Evolutionary conservation across 2,797 vertebrate genomes (phyloP), one percentile per base, ranked within the genome.

Genomic region (Notoglanidium macrostoma): DNA sequence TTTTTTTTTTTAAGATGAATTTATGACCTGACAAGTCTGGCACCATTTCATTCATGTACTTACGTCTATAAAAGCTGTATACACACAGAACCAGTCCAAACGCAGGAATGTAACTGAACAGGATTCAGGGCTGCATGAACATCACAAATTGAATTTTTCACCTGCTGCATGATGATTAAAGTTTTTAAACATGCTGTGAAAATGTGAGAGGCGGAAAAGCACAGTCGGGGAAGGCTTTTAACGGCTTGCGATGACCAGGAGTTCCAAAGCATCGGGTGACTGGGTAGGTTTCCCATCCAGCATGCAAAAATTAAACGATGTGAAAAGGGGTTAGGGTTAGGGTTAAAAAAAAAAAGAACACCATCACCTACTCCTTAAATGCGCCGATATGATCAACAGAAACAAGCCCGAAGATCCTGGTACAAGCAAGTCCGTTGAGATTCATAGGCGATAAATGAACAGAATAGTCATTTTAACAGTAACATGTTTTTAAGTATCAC

Each of bases 251-350:
- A 19, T 19, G 19, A 70, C 9, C 3, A 40, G 21, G 15, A 15
- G 82, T 82, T 87, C 29, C 77, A 87, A 59, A 85, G 79, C 73
- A 90, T 80, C 82, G 88, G 59, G 55, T 49, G 49, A 59, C 80
- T 85, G 49, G 80, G 57, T 51, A 72, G 11, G 84, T 90, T 88
- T 87, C 86, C 84, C 80, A 90, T 86, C 87, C 81, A 90, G 32
- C 2, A 35, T 44, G 40, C 86, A 88, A 19, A 90, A 57, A 91
- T 89, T 90, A 90, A 90, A 89, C 87, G 87, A 87, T 57, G 19
- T 35, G 35, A 35, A 40, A 79, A 15, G 59, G 3, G 21, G n/a
- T n/a, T n/a, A n/a, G n/a, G n/a, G n/a, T n/a, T n/a, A n/a, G n/a
- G n/a, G n/a, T n/a, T n/a, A n/a, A n/a, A n/a, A n/a, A n/a, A n/a